phyloP scores from a whole-genome alignment of 2,888 invertebrate genomes.

The Chymomyza caudatula region DNA sequence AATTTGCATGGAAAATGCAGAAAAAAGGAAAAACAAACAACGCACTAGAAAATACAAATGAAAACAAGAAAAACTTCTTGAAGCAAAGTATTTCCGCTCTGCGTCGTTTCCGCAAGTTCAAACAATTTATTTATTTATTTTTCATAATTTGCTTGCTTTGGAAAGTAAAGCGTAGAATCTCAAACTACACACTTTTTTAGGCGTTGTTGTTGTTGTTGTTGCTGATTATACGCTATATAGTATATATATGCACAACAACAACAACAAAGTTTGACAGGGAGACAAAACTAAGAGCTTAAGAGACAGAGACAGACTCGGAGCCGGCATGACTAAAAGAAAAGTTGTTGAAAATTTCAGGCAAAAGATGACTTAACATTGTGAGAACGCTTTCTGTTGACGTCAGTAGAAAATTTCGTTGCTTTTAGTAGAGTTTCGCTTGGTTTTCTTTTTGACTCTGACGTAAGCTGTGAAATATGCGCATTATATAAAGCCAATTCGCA shows the following conservation, averaged over 20 bases:
- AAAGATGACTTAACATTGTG: slow-evolving; percentile 36
- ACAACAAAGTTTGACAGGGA: neutral
- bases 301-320: neutral
- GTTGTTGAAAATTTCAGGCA: neutral
- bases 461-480: slow-evolving; percentile 29
- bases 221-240: neutral
- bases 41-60: neutral
- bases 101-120: neutral
- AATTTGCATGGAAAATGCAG: neutral
- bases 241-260: neutral
- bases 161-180: slow-evolving; percentile 13
- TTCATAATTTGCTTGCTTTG: slow-evolving; percentile 6
- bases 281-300: neutral
- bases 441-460: slow-evolving; percentile 36
- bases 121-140: slow-evolving; percentile 22
- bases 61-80: neutral
- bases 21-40: neutral
- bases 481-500: slow-evolving; percentile 31
- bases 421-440: neutral
- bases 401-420: slow-evolving; percentile 21
- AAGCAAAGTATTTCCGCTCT: neutral
- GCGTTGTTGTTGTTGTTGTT: neutral
- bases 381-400: slow-evolving; percentile 44
- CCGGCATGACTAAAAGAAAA: slow-evolving; percentile 2
- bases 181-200: slow-evolving; percentile 11